A percentile compares a stretch with the other conserved stretches of the same genome.
phyloP scores from a whole-genome alignment of 2,888 invertebrate genomes.

The Rhagophthalmus giganteus region DNA sequence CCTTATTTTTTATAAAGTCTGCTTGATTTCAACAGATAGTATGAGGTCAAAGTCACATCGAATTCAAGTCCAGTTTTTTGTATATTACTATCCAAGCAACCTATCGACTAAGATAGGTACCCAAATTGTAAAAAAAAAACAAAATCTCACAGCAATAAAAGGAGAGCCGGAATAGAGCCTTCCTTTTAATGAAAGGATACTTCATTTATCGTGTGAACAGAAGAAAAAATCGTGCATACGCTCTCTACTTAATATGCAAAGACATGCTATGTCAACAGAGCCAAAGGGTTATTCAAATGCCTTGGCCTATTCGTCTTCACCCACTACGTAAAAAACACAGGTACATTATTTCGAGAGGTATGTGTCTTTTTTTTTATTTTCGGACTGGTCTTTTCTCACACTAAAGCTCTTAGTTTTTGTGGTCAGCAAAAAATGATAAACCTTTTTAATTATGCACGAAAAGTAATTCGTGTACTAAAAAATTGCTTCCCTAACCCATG shows the following conservation, averaged over 20 bases:
- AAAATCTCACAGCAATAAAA: slow-evolving; percentile 18
- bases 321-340: slow-evolving; percentile 53
- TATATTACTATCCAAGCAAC: slow-evolving; percentile 10
- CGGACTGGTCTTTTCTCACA: slow-evolving; percentile 52
- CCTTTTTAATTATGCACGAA: slow-evolving; percentile 45
- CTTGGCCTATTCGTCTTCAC: slow-evolving; percentile 38
- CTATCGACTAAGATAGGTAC: slow-evolving; percentile 13
- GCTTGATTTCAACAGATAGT: no score
- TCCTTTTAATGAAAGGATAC: slow-evolving; percentile 35
- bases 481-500: slow-evolving; percentile 17
- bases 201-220: slow-evolving; percentile 52
- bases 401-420: slow-evolving; percentile 41
- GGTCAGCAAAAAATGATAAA: slow-evolving; percentile 45
- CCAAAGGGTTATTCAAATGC: slow-evolving; percentile 32
- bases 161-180: slow-evolving; percentile 16
- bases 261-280: slow-evolving; percentile 56
- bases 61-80: slow-evolving; percentile 16
- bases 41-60: slow-evolving; percentile 17
- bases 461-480: slow-evolving; percentile 18
- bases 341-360: slow-evolving; percentile 45
- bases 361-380: slow-evolving; percentile 46
- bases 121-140: slow-evolving; percentile 14
- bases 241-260: slow-evolving; percentile 54
- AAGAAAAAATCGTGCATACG: slow-evolving; percentile 49
- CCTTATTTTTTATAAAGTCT: no score